phyloP scores from a whole-genome alignment of 2,888 invertebrate species.

The Teleiodes luculella region DNA sequence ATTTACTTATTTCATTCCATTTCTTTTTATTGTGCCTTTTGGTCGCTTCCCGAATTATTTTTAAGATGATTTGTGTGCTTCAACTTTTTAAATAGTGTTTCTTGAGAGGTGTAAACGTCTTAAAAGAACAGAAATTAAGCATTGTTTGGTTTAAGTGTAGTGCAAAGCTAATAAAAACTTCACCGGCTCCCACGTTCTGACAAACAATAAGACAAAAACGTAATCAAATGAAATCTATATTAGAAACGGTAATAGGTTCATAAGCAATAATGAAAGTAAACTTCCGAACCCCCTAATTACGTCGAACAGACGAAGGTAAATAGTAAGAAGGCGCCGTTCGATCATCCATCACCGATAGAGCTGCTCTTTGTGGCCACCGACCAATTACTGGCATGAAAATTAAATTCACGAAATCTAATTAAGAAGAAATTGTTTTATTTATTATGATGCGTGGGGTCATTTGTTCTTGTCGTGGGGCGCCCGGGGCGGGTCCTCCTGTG shows the following conservation, averaged over 20 bases:
- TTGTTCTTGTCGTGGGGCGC: conserved; percentile 75
- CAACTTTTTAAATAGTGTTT: background rate
- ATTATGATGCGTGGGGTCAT: conserved; percentile 78
- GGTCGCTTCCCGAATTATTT: conserved; percentile 14
- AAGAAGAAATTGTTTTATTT: conserved; percentile 79
- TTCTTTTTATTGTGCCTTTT: conserved; percentile 40
- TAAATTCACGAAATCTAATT: conserved; percentile 80
- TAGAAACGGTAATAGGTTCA: conserved; percentile 68
- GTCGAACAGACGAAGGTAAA: conserved; percentile 65
- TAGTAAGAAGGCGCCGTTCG: conserved; percentile 69
- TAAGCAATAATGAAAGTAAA: conserved; percentile 72
- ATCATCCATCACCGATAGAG: conserved; percentile 77
- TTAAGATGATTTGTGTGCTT: background rate
- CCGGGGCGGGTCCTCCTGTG: conserved; percentile 57
- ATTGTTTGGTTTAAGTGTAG: background rate
- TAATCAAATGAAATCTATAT: conserved; percentile 65
- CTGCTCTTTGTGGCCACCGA: conserved; percentile 74
- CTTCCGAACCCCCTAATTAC: conserved; percentile 74
- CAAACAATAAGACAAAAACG: conserved; percentile 40
- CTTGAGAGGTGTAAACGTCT: background rate
- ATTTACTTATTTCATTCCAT: conserved; percentile 46
- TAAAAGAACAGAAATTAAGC: background rate
- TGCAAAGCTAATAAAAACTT: background rate
- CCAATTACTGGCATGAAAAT: conserved; percentile 79
- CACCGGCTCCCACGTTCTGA: conserved; percentile 18